Evolutionary conservation across 2,113 vertebrate species (phyloP), one percentile per base, ranked within the genome.

Genomic region (Hemicordylus capensis): DNA sequence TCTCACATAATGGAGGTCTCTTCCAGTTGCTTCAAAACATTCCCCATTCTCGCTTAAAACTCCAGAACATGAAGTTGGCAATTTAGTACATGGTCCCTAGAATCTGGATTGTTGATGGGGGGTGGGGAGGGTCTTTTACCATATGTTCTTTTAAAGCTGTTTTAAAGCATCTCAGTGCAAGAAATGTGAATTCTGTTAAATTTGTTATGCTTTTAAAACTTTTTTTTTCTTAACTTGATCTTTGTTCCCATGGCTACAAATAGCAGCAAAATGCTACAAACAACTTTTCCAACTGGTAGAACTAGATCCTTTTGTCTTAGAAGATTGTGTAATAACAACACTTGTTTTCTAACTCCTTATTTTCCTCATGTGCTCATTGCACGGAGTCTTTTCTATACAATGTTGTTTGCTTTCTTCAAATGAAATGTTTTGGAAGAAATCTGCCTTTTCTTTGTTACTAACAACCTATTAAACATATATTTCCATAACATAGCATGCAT

Each of bases 241-340:
- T 83, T 69, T 11, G 31, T 88, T 88, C 80, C 44, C 90, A 56
- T 74, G 63, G 51, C 48, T 61, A 48, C n/a, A 42, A 28, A 66
- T 88, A 37, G 6, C 37, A 88, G 6, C 42, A 61, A 85, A 42
- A 75, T 84, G 72, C 87, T 78, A 20, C 46, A 89, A 70, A 87
- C n/a, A 14, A 11, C 1, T 4, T 2, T 6, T 75, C 1, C 0
- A 20, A 22, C 0, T 44, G 34, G n/a, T 1, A 58, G 34, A 15
- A 31, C 22, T 3, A 0, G 0, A 66, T 20, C 76, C 80, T 17
- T 19, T 37, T 37, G 4, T 1, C n/a, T 37, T 39, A 4, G 14
- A 37, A 67, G 37, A 6, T 34, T 67, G 66, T 34, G 34, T 34
- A 66, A 66, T 66, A n/a, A 37, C n/a, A 37, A n/a, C 15, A 39